Percentiles rank a stretch among this genome's conserved stretches.
phyloP scores from a whole-genome alignment of 2,888 invertebrate species.

The Chloroclysta siterata region DNA sequence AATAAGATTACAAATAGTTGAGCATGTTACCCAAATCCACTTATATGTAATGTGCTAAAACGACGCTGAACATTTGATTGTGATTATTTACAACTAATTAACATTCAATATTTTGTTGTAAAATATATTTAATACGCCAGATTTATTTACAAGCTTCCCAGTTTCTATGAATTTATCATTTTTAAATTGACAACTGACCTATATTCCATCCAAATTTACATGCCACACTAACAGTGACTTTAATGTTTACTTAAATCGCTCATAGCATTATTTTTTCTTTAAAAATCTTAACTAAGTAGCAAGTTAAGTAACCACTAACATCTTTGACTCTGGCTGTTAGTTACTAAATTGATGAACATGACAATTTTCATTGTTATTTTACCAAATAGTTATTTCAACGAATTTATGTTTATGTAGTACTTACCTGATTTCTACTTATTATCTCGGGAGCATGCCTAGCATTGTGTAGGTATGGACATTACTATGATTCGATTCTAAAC shows the following conservation, averaged over 20 bases:
- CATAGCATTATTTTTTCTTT: neutral
- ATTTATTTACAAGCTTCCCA: constrained; percentile 18
- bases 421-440: too few relatives aligned
- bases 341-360: too few relatives aligned
- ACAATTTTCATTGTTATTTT: too few relatives aligned
- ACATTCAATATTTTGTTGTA: constrained; percentile 25
- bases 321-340: too few relatives aligned
- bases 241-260: neutral
- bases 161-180: constrained; percentile 3
- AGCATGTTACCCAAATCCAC: constrained; percentile 10
- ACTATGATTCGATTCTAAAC: too few relatives aligned
- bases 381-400: too few relatives aligned
- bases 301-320: too few relatives aligned
- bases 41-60: constrained; percentile 8
- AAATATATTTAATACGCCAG: constrained; percentile 7
- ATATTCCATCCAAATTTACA: neutral
- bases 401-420: too few relatives aligned
- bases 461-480: too few relatives aligned
- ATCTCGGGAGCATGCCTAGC: too few relatives aligned
- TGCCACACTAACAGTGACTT: neutral
- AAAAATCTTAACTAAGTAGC: neutral
- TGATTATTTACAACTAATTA: constrained; percentile 31
- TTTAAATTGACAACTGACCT: constrained; percentile 1
- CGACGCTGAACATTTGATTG: constrained; percentile 19
- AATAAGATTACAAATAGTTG: constrained; percentile 21